phyloP scores from a whole-genome alignment of 2,888 invertebrate species.

The Rotaria magnacalcarata region DNA sequence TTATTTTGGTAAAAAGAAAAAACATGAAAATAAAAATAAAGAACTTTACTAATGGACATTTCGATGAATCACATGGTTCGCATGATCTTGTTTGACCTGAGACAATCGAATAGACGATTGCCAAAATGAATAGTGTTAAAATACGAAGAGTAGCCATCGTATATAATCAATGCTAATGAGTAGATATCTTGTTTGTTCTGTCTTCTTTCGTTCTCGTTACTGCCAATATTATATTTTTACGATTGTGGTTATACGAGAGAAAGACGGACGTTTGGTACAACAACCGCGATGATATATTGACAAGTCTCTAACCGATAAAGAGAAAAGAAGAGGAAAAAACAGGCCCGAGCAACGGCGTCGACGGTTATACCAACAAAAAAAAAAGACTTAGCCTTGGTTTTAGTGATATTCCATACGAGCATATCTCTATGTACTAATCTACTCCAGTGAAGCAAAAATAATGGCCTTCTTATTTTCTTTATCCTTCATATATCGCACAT shows the following conservation, averaged over 20 bases:
- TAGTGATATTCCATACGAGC: neutral
- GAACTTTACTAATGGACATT: conserved; percentile 3
- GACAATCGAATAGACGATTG: neutral
- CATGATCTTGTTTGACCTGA: neutral
- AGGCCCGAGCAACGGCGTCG: neutral
- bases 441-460: neutral
- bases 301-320: neutral
- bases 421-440: neutral
- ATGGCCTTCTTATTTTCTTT: neutral
- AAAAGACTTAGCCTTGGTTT: neutral
- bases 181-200: conserved; percentile 13
- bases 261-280: neutral
- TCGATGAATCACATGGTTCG: neutral
- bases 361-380: neutral
- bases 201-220: neutral
- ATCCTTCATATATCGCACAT: neutral
- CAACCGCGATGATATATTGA: neutral
- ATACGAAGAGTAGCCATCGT: neutral
- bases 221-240: neutral
- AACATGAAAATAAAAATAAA: too few species aligned
- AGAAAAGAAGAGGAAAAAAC: neutral
- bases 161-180: neutral
- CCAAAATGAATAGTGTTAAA: neutral
- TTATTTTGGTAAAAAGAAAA: neutral
- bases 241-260: neutral